Percentiles rank a stretch among this genome's conserved stretches.
Evolutionary conservation across 2,888 invertebrate genomes (phyloP).

Genomic region (Ligdia adustata): DNA sequence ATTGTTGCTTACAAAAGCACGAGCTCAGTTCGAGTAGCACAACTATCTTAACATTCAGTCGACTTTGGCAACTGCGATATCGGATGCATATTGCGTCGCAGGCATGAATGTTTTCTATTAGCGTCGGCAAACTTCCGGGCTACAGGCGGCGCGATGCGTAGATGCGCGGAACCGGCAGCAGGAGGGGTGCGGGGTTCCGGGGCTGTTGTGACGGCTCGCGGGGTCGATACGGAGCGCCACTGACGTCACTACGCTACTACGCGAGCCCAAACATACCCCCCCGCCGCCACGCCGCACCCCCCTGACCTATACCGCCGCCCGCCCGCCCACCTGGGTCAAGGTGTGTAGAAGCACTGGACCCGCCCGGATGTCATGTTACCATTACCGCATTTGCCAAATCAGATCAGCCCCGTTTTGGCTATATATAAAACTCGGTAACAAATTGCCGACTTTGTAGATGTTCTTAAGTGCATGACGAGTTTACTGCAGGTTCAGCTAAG

Average conservation of each 20-base stretch:
- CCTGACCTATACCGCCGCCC: constrained; percentile 77
- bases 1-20: too few species aligned
- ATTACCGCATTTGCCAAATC: constrained; percentile 29
- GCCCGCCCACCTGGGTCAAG: constrained; percentile 81
- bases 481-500: too few species aligned
- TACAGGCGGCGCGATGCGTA: constrained; percentile 67
- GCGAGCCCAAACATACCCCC: constrained; percentile 78
- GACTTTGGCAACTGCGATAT: constrained; percentile 12
- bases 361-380: constrained; percentile 47
- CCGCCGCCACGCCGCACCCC: constrained; percentile 54
- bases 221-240: constrained; percentile 74
- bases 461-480: neutral
- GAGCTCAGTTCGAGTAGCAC: too few species aligned
- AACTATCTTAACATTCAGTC: neutral
- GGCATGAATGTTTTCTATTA: constrained; percentile 67
- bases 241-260: constrained; percentile 84
- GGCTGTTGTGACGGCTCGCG: constrained; percentile 76
- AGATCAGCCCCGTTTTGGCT: constrained; percentile 17
- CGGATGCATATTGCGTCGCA: constrained; percentile 16
- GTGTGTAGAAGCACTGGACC: constrained; percentile 63
- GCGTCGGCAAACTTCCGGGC: constrained; percentile 64
- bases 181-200: constrained; percentile 45
- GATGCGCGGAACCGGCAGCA: constrained; percentile 51
- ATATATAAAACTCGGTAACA: constrained; percentile 4
- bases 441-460: constrained; percentile 1